Evolutionary conservation across 1,140 invertebrate genomes (phyloP), one percentile per base, ranked within the genome.

Genomic region (Melanaphis sacchari): DNA sequence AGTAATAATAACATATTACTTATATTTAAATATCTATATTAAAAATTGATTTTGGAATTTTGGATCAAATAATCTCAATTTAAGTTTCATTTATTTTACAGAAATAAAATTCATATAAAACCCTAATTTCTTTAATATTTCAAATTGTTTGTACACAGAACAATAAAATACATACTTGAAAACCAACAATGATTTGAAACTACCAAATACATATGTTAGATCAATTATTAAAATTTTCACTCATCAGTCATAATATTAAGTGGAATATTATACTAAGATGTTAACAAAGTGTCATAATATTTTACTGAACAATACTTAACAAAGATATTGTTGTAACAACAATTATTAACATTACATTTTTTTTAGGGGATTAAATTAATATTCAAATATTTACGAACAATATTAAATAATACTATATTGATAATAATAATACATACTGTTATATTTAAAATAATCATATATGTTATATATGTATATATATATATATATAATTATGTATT

Each of bases 401-500:
- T n/a, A n/a, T 90, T 90, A 90, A 90, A 90, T 90, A 90, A 90
- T 90, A 90, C 89, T 90, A 90, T 90, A 90, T 90, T 90, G 38
- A 59, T 90, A 66, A 90, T 89, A 89, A 52, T 90, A 59, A 93
- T 93, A 93, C 81, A 93, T 93, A 93, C 46, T 85, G 91, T 52
- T 54, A 93, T 93, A 93, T 85, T 93, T 84, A 93, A 93, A 93
- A 84, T 93, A 93, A 93, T 93, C 46, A 93, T 93, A 92, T 43
- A 91, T 76, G 31, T 46, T 46, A 81, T 91, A 66, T 43, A 92
- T 91, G 84, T n/a, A 92, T 92, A 92, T 46, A 92, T 43, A 92
- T 91, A 92, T n/a, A 92, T 92, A 92, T 46, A 92, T 92, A 92
- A 81, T 49, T 82, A 92, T 84, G 81, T 82, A 85, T 85, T 93